These are phyloP conservation scores for Mustela nigripes DNA, from an alignment of 2,113 vertebrate genomes.

Conservation along the genomic window DNA sequence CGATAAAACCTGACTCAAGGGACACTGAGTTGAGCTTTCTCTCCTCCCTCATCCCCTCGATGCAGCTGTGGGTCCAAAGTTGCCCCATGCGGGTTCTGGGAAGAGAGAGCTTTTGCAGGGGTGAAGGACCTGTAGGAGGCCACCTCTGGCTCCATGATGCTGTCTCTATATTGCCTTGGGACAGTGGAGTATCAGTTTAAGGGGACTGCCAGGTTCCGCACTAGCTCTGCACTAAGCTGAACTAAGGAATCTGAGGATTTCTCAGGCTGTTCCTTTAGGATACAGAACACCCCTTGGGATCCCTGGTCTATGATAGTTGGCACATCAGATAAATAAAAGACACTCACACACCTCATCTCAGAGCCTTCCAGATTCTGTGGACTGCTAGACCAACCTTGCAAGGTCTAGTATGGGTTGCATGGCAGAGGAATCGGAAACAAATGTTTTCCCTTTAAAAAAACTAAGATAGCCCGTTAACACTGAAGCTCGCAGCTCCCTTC, in stretches of 20 bases:
- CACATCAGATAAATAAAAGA: conserved; percentile 38
- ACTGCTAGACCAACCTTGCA: background rate
- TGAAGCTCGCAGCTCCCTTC: background rate
- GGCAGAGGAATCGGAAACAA: background rate
- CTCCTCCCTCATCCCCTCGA: accelerated
- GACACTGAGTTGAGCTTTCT: background rate
- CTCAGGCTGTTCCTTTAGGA: background rate
- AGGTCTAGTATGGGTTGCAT: background rate
- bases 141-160: background rate
- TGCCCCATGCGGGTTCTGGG: background rate
- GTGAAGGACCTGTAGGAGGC: background rate
- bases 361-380: background rate
- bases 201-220: background rate
- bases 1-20: background rate
- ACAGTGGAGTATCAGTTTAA: background rate
- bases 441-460: background rate
- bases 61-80: background rate
- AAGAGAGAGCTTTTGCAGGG: conserved; percentile 28
- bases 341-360: background rate
- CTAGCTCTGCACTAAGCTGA: background rate
- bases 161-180: background rate
- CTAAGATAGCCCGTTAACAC: background rate
- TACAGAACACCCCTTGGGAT: background rate
- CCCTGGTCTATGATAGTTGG: background rate
- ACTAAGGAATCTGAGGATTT: background rate